Percentiles rank a stretch among this genome's conserved stretches.
Evolutionary conservation across 2,888 invertebrate genomes (phyloP).

Genomic region (Lepidocyrtoides sp.): DNA sequence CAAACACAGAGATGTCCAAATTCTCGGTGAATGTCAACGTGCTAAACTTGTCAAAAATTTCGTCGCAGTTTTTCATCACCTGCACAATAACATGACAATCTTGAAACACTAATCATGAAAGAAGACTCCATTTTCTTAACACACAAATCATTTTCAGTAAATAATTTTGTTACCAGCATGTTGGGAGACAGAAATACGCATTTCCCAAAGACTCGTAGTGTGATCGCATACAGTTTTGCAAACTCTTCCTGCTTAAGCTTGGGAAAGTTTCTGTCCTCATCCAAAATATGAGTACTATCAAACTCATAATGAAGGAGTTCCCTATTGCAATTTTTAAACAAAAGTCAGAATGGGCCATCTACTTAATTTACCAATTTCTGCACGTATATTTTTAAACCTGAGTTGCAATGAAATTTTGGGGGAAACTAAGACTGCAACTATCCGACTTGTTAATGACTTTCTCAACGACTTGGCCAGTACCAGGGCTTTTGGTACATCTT

Average conservation of each 20-base stretch:
- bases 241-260: constrained; percentile 45
- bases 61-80: constrained; percentile 56
- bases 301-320: constrained; percentile 45
- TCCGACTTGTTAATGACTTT: constrained; percentile 27
- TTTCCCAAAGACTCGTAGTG: constrained; percentile 47
- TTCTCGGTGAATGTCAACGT: constrained; percentile 16
- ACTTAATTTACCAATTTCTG: too few relatives aligned
- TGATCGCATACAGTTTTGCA: constrained; percentile 52
- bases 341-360: too few relatives aligned
- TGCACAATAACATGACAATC: background rate
- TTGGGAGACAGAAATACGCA: constrained; percentile 53
- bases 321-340: background rate
- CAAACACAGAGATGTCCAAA: constrained; percentile 48
- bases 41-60: constrained; percentile 26
- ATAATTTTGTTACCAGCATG: constrained; percentile 41
- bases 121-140: too few relatives aligned
- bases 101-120: too few relatives aligned
- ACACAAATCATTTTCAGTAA: too few relatives aligned
- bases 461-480: constrained; percentile 20
- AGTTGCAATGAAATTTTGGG: constrained; percentile 40
- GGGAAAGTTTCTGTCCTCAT: constrained; percentile 43
- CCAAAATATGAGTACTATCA: constrained; percentile 48
- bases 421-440: constrained; percentile 37
- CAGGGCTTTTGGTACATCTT: constrained; percentile 46
- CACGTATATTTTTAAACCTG: background rate